These are phyloP conservation scores for Sinohyriopsis cumingii DNA, from an alignment of 2,888 invertebrate species.

Conservation along the genomic window DNA sequence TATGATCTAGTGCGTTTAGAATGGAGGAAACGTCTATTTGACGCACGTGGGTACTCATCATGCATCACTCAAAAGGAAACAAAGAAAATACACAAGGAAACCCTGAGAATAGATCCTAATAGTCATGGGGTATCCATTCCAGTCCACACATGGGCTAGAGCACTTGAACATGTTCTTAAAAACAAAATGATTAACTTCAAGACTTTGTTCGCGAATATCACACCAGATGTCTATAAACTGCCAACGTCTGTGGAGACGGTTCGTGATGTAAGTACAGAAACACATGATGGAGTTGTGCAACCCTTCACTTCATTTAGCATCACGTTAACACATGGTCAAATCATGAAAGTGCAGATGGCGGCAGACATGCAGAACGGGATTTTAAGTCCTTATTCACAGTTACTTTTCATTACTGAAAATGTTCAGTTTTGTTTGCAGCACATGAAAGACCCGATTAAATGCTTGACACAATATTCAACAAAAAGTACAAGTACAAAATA, in stretches of 20 bases:
- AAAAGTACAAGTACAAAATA: slow-evolving; percentile 17
- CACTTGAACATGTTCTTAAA: neutral
- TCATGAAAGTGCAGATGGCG: slow-evolving; percentile 22
- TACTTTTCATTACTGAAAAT: slow-evolving; percentile 27
- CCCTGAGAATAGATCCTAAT: neutral
- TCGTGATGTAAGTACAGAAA: slow-evolving; percentile 11
- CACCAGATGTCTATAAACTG: too few relatives aligned
- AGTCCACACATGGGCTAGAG: neutral
- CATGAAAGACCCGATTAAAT: slow-evolving; percentile 22
- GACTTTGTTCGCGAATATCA: too few relatives aligned
- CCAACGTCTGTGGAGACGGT: neutral
- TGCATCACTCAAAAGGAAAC: slow-evolving; percentile 8
- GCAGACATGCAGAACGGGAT: slow-evolving; percentile 25
- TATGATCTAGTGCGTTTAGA: neutral
- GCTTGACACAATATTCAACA: slow-evolving; percentile 21
- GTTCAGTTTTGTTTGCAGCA: slow-evolving; percentile 32
- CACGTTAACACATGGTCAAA: slow-evolving; percentile 20
- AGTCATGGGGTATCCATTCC: neutral
- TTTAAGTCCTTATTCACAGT: slow-evolving; percentile 16
- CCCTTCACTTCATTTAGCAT: slow-evolving; percentile 8
- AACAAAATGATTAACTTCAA: neutral
- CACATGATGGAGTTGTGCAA: neutral
- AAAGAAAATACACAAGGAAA: neutral
- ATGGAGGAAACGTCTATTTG: slow-evolving; percentile 12
- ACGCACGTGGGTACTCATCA: slow-evolving; percentile 6